Conservation (phyloP, 2,888 invertebrate genomes). For the Acrobasis consociella region DNA sequence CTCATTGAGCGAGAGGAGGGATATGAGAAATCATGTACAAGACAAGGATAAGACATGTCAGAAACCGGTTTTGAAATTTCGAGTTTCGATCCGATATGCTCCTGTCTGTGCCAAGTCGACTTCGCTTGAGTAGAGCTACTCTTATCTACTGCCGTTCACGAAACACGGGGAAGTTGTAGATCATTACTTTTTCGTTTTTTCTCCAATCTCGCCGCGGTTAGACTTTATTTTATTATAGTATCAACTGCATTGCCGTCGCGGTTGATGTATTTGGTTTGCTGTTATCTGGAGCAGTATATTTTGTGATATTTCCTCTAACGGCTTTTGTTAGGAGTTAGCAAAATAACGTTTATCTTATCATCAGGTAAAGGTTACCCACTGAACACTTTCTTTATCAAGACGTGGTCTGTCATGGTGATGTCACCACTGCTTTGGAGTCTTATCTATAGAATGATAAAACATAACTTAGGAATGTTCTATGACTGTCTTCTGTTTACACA, state of each 20-base stretch:
- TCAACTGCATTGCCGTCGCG: conserved; percentile 35
- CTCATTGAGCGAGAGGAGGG: conserved; percentile 70
- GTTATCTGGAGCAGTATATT: conserved; percentile 43
- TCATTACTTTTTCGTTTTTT: conserved; percentile 51
- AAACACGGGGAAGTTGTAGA: conserved; percentile 55
- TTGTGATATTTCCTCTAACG: conserved; percentile 35
- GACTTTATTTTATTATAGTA: conserved; percentile 41
- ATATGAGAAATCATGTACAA: conserved; percentile 50
- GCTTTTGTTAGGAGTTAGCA: conserved; percentile 47
- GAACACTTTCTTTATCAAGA: conserved; percentile 74
- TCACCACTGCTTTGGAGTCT: conserved; percentile 68
- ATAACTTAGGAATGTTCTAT: conserved; percentile 65
- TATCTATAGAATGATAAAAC: conserved; percentile 73
- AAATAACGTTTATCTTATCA: conserved; percentile 57
- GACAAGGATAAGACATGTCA: conserved; percentile 64
- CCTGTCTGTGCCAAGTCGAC: conserved; percentile 74
- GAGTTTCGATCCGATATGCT: conserved; percentile 81
- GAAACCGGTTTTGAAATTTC: conserved; percentile 80
- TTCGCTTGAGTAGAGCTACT: conserved; percentile 63
- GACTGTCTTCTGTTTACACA: conserved; percentile 16
- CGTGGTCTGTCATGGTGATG: conserved; percentile 68
- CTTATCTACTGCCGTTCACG: conserved; percentile 54
- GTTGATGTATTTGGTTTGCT: conserved; percentile 34
- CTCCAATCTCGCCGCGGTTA: conserved; percentile 37
- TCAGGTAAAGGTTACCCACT: conserved; percentile 67